Base-by-base conservation (phyloP, 2,797 vertebrate genomes). In the Melanotaenia nigrans region DNA sequence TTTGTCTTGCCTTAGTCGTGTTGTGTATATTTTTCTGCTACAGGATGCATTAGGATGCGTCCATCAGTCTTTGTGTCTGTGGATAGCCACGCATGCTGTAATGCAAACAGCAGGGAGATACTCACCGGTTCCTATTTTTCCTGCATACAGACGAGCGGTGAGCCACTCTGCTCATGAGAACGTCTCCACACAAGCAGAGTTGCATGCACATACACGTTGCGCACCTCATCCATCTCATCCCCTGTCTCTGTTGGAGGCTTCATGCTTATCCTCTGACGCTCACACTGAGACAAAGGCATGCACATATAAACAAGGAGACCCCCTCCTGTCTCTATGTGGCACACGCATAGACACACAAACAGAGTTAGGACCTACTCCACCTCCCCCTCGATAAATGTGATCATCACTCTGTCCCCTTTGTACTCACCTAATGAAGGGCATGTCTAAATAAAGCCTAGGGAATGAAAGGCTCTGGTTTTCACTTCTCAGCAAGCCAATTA, bases 371-470 rank as follows among this genome's bases (percentile, higher is more conserved):
- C 36, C 9, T 16, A 14, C 35, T 9, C 65, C 40, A 49, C 77
- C 81, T 53, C 62, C 61, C 45, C 58, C 10, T 35, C 73, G 72
- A 79, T 84, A 75, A 77, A 84, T 77, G 83, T 76, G 81, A 89
- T 90, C 82, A 83, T 73, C 71, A 69, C 57, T 70, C 13, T 32
- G 73, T 77, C 87, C 81, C 82, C 74, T 82, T 68, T 83, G 73
- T 74, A 65, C 73, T 75, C 71, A 65, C 77, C 82, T 90, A 90
- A 91, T 84, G 73, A 90, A 90, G 89, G 88, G 77, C 87, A 87
- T 57, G 77, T 88, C 88, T 89, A 85, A 86, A 90, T 91, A 87
- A 90, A 89, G 86, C 78, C 62, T 40, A 6, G 59, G 70, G 77
- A 87, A 86, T 74, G 73, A 79, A 88, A 79, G 80, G 68, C 32